Conservation (phyloP, 2,113 vertebrate species). For the Larimichthys crocea region DNA sequence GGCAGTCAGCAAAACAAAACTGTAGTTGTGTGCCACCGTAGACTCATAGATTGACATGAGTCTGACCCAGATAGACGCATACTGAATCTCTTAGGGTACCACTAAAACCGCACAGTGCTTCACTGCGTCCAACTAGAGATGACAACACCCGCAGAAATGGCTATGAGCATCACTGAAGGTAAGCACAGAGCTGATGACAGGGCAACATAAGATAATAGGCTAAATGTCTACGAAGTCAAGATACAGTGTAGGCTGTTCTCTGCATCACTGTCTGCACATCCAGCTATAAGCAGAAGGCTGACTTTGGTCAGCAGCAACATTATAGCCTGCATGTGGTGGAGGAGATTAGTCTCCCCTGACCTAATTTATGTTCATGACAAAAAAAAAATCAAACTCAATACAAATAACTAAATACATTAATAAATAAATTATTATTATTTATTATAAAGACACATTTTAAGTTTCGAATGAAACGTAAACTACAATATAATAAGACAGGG, state of each 20-base stretch:
- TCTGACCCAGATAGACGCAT: constrained; percentile 26
- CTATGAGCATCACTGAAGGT: constrained; percentile 66
- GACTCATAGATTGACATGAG: constrained; percentile 40
- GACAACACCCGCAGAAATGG: constrained; percentile 48
- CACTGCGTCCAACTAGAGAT: constrained; percentile 13
- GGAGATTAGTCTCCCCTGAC: background rate
- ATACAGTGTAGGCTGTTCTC: background rate
- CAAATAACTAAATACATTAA: too few relatives aligned
- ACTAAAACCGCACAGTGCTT: background rate
- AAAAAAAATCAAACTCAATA: background rate
- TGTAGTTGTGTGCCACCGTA: background rate
- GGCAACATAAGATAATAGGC: background rate
- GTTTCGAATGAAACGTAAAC: too few relatives aligned
- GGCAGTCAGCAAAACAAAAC: constrained; percentile 67
- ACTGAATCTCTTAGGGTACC: constrained; percentile 7
- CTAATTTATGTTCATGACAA: background rate
- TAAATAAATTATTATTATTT: too few relatives aligned
- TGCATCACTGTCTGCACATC: constrained; percentile 1
- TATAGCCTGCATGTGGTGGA: background rate
- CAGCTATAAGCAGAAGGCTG: background rate
- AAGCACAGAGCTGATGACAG: constrained; percentile 39
- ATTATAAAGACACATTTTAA: too few relatives aligned
- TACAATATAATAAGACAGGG: background rate
- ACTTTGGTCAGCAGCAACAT: background rate
- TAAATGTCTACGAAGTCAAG: background rate